Percentiles rank a stretch among this genome's conserved stretches.
Evolutionary conservation across 2,113 vertebrate genomes (phyloP).

Genomic region (Carassius auratus): DNA sequence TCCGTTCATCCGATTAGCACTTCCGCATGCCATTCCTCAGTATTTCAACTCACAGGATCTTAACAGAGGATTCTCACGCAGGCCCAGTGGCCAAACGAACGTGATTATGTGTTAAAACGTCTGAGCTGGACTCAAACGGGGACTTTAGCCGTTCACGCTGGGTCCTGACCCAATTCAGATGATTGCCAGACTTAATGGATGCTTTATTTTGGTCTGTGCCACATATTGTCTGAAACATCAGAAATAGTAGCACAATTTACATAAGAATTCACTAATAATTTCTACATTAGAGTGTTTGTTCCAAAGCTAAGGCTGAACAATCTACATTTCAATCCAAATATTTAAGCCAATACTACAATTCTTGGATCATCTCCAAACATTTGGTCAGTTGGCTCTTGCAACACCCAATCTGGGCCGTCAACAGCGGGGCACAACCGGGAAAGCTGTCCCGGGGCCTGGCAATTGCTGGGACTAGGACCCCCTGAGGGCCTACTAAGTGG

Average conservation of each 20-base stretch:
- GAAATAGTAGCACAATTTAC: neutral
- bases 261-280: neutral
- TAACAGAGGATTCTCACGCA: neutral
- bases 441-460: constrained; percentile 1
- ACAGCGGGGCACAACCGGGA: constrained; percentile 1
- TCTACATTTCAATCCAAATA: neutral
- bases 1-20: constrained; percentile 18
- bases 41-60: neutral
- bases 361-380: constrained; percentile 31
- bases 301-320: neutral
- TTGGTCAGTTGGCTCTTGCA: constrained; percentile 38
- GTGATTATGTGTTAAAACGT: constrained; percentile 13
- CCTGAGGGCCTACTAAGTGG: neutral
- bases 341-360: constrained; percentile 2
- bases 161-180: constrained; percentile 7
- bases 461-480: constrained; percentile 3
- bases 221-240: neutral
- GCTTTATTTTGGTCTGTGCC: neutral
- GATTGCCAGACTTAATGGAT: neutral
- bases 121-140: neutral
- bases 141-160: neutral
- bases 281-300: neutral
- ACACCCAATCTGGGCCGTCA: constrained; percentile 24
- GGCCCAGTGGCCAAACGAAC: neutral
- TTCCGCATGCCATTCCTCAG: neutral